These are phyloP conservation scores for Nesogale talazaci DNA, from an alignment of 2,113 vertebrate species.

Conservation along the genomic window DNA sequence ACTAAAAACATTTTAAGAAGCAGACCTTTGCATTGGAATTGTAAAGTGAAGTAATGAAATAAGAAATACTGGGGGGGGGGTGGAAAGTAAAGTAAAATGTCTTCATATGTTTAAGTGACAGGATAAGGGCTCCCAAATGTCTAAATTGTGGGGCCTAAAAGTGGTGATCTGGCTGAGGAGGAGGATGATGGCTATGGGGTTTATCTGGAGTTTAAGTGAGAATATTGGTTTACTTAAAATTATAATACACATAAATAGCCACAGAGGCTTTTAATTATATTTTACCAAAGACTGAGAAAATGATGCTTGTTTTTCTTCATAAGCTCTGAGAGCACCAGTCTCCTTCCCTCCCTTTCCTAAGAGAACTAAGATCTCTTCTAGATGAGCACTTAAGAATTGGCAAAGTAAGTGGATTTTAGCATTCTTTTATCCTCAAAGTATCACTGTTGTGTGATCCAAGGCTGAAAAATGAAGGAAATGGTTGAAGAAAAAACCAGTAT, in stretches of 20 bases:
- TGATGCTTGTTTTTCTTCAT: not conserved
- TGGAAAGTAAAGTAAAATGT: not conserved
- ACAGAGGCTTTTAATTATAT: not conserved
- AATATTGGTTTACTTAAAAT: not conserved
- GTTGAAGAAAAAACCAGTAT: not conserved
- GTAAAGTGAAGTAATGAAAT: not conserved
- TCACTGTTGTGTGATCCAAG: not conserved
- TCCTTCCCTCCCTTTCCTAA: not conserved
- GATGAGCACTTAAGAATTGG: too few species aligned
- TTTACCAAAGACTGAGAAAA: conserved; percentile 8
- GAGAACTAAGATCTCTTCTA: too few species aligned
- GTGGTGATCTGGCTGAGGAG: not conserved
- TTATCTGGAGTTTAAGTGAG: not conserved
- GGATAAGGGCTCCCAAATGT: not conserved
- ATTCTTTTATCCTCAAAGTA: not conserved
- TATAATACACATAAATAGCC: too few species aligned
- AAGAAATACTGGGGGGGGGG: not conserved
- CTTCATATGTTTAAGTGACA: not conserved
- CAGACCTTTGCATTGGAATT: not conserved
- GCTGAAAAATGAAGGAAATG: not conserved
- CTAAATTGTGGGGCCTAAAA: not conserved
- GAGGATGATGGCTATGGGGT: too few species aligned
- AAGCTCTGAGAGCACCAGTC: not conserved
- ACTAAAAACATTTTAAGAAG: not conserved
- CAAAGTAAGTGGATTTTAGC: too few species aligned